These are phyloP conservation scores for Brienomyrus brachyistius DNA, from an alignment of 2,113 vertebrate species.

Conservation along the genomic window DNA sequence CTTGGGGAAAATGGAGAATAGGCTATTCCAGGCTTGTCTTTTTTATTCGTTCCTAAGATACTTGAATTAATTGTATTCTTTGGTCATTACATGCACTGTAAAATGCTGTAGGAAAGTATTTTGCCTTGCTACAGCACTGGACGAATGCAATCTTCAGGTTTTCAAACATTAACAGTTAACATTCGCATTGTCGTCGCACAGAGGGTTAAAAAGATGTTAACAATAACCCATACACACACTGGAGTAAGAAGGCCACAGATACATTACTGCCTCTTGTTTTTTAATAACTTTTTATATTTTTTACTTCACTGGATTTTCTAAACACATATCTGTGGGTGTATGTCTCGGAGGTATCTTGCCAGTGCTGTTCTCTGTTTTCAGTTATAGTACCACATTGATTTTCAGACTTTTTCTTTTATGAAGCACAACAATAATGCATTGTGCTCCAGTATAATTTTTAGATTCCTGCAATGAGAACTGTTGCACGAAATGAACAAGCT, in stretches of 20 bases:
- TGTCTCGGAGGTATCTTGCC: slow-evolving; percentile 25
- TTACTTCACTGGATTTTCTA: slow-evolving; percentile 36
- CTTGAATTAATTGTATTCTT: slow-evolving; percentile 6
- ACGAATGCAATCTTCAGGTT: not conserved
- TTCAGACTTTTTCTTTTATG: not conserved
- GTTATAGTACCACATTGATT: not conserved
- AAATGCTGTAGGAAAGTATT: not conserved
- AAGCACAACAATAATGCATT: not conserved
- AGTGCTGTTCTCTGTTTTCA: not conserved
- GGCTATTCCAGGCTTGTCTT: not conserved
- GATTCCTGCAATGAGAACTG: not conserved
- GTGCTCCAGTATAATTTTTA: not conserved
- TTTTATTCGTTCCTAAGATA: not conserved
- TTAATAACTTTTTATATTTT: slow-evolving; percentile 23
- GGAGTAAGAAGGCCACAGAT: slow-evolving; percentile 49
- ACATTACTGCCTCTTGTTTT: slow-evolving; percentile 39
- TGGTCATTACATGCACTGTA: not conserved
- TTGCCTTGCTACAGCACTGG: not conserved
- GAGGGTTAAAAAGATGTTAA: not conserved
- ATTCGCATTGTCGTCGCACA: not conserved
- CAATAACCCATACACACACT: slow-evolving; percentile 61
- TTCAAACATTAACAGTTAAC: not conserved
- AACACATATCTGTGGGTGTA: slow-evolving; percentile 48
- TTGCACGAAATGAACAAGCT: not conserved
- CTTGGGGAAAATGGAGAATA: not conserved